phyloP scores from a whole-genome alignment of 2,888 invertebrate species.

The Endotricha flammealis region DNA sequence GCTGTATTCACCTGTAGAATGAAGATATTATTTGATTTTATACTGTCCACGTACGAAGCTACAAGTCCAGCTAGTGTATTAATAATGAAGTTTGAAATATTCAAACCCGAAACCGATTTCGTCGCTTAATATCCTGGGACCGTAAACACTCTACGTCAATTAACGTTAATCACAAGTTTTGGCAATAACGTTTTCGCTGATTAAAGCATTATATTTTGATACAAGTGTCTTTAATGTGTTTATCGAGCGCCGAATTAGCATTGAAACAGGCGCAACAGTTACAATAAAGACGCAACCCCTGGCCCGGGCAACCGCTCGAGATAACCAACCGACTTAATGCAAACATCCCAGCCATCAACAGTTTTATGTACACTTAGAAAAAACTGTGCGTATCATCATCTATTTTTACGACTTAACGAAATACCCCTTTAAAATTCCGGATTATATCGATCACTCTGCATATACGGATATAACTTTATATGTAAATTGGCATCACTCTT shows the following conservation, averaged over 20 bases:
- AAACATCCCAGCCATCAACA: constrained; percentile 5
- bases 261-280: constrained; percentile 14
- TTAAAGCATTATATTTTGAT: constrained; percentile 30
- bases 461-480: too few relatives aligned
- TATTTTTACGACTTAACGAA: too few relatives aligned
- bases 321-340: constrained; percentile 7
- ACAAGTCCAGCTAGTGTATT: too few relatives aligned
- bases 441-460: too few relatives aligned
- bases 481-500: too few relatives aligned
- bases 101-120: background rate
- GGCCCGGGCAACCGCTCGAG: constrained; percentile 7
- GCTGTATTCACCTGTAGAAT: too few relatives aligned
- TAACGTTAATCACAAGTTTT: constrained; percentile 10
- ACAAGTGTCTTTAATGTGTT: constrained; percentile 30
- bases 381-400: too few relatives aligned
- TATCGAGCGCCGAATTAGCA: constrained; percentile 23
- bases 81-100: background rate
- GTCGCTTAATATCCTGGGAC: constrained; percentile 6
- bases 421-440: too few relatives aligned
- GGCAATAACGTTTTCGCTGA: constrained; percentile 20
- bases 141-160: constrained; percentile 10
- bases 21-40: too few relatives aligned
- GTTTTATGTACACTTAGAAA: background rate
- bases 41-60: too few relatives aligned
- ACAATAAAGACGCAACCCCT: constrained; percentile 11